Conservation (phyloP, 2,888 invertebrate species). For the Lacanobia wlatinum region DNA sequence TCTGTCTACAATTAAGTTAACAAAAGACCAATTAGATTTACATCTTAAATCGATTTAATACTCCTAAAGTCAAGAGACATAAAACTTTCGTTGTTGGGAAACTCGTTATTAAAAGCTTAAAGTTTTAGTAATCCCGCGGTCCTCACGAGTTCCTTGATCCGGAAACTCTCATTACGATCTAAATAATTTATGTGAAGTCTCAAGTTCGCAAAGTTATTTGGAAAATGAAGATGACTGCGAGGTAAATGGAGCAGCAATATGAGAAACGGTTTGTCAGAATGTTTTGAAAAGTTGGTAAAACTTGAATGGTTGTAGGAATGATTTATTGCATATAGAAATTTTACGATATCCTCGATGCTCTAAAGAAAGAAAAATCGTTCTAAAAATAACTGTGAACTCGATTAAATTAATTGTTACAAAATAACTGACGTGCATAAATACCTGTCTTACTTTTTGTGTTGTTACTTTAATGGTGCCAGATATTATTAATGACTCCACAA, state of each 20-base stretch:
- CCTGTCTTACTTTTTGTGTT: too few relatives aligned
- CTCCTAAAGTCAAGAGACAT: conserved; percentile 51
- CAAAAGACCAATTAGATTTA: conserved; percentile 63
- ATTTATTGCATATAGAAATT: not conserved
- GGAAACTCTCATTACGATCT: conserved; percentile 57
- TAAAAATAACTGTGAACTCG: too few relatives aligned
- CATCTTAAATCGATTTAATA: conserved; percentile 63
- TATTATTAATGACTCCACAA: too few relatives aligned
- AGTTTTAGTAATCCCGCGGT: conserved; percentile 55
- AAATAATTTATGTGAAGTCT: conserved; percentile 58
- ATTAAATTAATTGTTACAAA: too few relatives aligned
- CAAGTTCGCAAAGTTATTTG: conserved; percentile 50
- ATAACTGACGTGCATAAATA: too few relatives aligned
- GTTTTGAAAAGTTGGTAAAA: conserved; percentile 12
- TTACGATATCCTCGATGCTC: too few relatives aligned
- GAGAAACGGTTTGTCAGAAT: conserved; percentile 35
- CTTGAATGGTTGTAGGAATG: conserved; percentile 8
- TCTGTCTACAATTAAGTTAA: conserved; percentile 43
- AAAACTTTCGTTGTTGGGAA: conserved; percentile 54
- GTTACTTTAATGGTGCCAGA: too few relatives aligned
- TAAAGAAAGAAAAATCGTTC: too few relatives aligned
- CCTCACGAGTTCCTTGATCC: conserved; percentile 45
- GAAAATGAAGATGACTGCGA: conserved; percentile 53
- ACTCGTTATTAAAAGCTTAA: conserved; percentile 63
- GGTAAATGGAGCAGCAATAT: conserved; percentile 38